These are phyloP conservation scores for Plagodis dolabraria DNA, from an alignment of 2,888 invertebrate species.

Conservation along the genomic window DNA sequence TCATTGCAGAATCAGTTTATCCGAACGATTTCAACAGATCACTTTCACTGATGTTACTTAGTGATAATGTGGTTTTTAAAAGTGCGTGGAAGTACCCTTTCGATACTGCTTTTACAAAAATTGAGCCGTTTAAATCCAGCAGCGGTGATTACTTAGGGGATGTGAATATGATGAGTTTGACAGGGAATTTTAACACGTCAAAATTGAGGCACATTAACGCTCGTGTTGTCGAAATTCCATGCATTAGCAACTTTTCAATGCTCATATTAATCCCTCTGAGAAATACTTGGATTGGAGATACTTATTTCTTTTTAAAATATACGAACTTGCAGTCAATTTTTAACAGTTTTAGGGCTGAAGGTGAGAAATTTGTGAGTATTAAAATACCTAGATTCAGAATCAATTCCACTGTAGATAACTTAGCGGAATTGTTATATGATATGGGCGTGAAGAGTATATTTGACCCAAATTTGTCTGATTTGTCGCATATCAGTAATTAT, in stretches of 20 bases:
- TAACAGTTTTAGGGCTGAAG: slow-evolving; percentile 46
- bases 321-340: slow-evolving; percentile 57
- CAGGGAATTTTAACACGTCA: slow-evolving; percentile 54
- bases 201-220: slow-evolving; percentile 52
- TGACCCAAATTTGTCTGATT: slow-evolving; percentile 53
- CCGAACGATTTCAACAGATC: slow-evolving; percentile 57
- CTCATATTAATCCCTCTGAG: slow-evolving; percentile 57
- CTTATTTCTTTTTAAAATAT: slow-evolving; percentile 54
- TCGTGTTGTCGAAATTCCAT: slow-evolving; percentile 58
- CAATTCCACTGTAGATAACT: slow-evolving; percentile 52
- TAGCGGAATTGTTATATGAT: slow-evolving; percentile 63
- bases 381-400: slow-evolving; percentile 64
- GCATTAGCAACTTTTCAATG: slow-evolving; percentile 55
- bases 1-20: slow-evolving; percentile 46
- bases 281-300: slow-evolving; percentile 45
- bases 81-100: slow-evolving; percentile 62
- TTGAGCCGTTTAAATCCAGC: slow-evolving; percentile 44
- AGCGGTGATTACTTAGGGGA: slow-evolving; percentile 38
- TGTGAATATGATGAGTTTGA: slow-evolving; percentile 66
- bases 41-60: slow-evolving; percentile 47
- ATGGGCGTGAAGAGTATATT: slow-evolving; percentile 70
- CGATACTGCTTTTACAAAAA: slow-evolving; percentile 45
- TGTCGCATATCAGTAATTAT: slow-evolving; percentile 58
- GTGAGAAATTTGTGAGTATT: slow-evolving; percentile 50
- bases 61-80: slow-evolving; percentile 59